Percentiles rank a stretch among this genome's conserved stretches.
These are phyloP conservation scores for Actinopyga echinites DNA, from an alignment of 53 echinoderm and acorn worm species.

Conservation along the genomic window DNA sequence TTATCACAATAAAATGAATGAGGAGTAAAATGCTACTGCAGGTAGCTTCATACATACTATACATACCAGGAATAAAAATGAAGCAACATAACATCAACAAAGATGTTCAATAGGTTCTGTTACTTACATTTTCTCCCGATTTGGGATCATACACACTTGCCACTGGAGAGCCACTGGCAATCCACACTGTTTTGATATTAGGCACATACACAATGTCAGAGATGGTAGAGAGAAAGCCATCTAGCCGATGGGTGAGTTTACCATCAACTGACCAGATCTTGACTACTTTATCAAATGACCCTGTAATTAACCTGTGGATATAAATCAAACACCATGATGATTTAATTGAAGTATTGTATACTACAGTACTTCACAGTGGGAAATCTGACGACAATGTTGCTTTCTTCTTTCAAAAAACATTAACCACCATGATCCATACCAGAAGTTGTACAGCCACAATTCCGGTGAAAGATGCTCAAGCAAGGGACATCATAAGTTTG, in stretches of 20 bases:
- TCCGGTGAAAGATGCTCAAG: too few relatives aligned
- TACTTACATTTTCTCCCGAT: constrained; percentile 91
- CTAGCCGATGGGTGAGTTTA: constrained; percentile 91
- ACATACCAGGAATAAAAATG: background rate
- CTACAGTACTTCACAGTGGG: too few relatives aligned
- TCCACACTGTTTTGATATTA: constrained; percentile 95
- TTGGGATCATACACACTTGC: constrained; percentile 90
- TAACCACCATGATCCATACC: too few relatives aligned
- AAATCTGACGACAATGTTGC: too few relatives aligned
- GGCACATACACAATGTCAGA: constrained; percentile 94
- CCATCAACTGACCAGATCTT: constrained; percentile 99
- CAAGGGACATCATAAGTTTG: too few relatives aligned
- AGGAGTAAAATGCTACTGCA: too few relatives aligned
- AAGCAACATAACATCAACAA: background rate
- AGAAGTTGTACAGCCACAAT: too few relatives aligned
- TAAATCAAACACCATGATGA: too few relatives aligned
- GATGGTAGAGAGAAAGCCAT: constrained; percentile 89
- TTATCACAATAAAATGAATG: too few relatives aligned
- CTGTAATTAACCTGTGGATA: constrained; percentile 77
- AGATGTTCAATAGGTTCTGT: background rate
- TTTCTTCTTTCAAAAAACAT: too few relatives aligned
- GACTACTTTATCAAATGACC: constrained; percentile 96
- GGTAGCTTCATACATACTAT: too few relatives aligned
- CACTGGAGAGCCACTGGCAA: constrained; percentile 80
- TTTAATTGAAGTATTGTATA: too few relatives aligned